A percentile compares a stretch with the other conserved stretches of the same genome.
Evolutionary conservation across 2,797 vertebrate species (phyloP).

Genomic region (Gallinago solitaria): DNA sequence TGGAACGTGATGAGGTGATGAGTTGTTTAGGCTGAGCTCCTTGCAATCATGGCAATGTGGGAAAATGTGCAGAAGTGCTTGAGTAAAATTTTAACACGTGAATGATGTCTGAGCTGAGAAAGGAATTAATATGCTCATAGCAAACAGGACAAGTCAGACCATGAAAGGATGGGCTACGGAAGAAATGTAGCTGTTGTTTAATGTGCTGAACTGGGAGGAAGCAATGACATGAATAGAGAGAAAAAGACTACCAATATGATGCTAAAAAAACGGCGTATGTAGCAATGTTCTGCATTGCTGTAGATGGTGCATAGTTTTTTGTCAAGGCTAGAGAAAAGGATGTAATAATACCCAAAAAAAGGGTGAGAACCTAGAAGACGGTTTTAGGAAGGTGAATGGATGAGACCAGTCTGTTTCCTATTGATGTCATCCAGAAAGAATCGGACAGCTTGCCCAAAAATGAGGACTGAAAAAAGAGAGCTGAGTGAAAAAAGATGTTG

Average conservation of each 20-base stretch:
- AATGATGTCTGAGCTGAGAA: background rate
- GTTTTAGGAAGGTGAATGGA: background rate
- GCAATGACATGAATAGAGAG: background rate
- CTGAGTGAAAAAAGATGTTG: conserved; percentile 25
- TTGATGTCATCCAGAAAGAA: background rate
- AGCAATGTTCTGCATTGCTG: background rate
- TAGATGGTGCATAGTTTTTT: background rate
- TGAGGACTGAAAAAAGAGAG: background rate
- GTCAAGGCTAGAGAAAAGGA: background rate
- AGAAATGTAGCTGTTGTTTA: background rate
- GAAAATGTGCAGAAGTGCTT: background rate
- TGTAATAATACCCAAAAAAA: background rate
- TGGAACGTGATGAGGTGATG: background rate
- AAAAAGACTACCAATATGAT: background rate
- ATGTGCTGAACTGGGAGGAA: background rate
- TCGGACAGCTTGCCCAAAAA: background rate
- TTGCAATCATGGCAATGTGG: background rate
- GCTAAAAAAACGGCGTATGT: background rate
- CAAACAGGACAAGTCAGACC: background rate
- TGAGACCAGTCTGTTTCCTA: background rate
- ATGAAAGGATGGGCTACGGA: background rate
- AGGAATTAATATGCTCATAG: background rate
- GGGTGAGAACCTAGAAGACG: background rate
- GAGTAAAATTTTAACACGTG: background rate
- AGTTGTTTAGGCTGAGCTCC: background rate